Base-by-base conservation (phyloP, 1,140 invertebrate species). In the Geopemphigus sp. region DNA sequence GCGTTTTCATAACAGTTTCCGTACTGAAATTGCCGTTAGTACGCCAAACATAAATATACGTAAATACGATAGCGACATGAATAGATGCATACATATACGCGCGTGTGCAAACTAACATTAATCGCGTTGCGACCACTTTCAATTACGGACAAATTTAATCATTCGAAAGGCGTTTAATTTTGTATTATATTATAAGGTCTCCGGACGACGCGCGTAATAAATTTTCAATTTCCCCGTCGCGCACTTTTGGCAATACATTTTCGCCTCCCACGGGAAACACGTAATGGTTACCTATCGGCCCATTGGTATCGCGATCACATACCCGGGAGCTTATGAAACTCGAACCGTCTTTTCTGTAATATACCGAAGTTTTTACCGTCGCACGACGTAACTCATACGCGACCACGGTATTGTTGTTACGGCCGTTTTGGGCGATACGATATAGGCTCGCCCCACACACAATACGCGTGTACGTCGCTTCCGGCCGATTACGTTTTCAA, bases 191-290 rank as follows among this genome's bases (percentile, higher is more conserved):
- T 47, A 68, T 47, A 15, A 1, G 15, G 3, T n/a, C 14, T 2
- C 22, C 12, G 14, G n/a, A 47, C 64, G 24, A 45, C 19, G 45
- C 10, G 45, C 47, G 6, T 53, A 53, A 6, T 10, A 29, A 70
- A 15, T 70, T 70, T 26, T 53, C 66, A 70, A 70, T 70, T 70
- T 70, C 47, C 66, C 66, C n/a, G n/a, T 70, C 19, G 24, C 19
- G 66, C 22, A 70, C 26, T 70, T 53, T 26, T 50, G 22, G 24
- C 26, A 70, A 29, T 70, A 29, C n/a, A 10, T 26, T 53, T 70
- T 70, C 26, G 26, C 17, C 47, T 19, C 66, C 24, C 15, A 8
- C 11, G 66, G 47, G 47, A 53, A 53, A 70, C 64, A 19, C 29
- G 47, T 47, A 17, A n/a, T 68, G 5, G 14, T 47, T 68, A 15